phyloP scores from a whole-genome alignment of 2,797 vertebrate genomes.

The Pitangus sulphuratus region DNA sequence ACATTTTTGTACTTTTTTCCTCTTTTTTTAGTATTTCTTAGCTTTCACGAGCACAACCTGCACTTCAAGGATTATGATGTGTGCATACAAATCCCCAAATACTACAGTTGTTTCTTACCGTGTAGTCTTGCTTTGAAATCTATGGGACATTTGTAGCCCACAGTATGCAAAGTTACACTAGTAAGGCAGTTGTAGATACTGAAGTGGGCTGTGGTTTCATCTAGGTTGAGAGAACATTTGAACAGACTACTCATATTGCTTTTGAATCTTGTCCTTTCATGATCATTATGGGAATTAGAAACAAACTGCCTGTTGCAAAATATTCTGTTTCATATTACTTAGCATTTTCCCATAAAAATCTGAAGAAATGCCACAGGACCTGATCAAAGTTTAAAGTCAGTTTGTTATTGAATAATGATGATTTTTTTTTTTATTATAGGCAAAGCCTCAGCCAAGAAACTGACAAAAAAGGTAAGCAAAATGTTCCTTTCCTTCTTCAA shows the following conservation, averaged over 20 bases:
- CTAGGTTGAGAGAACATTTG: background rate
- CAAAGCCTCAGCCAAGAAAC: slow-evolving; percentile 83
- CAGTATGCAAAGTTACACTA: background rate
- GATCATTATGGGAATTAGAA: slow-evolving; percentile 34
- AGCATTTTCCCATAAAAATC: slow-evolving; percentile 51
- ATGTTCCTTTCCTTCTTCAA: slow-evolving; percentile 13
- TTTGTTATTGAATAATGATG: slow-evolving; percentile 58
- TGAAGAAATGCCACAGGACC: slow-evolving; percentile 53
- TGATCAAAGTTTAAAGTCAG: slow-evolving; percentile 65
- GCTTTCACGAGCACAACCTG: background rate
- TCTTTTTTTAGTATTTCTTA: background rate
- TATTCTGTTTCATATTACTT: slow-evolving; percentile 65
- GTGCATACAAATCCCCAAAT: background rate
- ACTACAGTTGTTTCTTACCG: background rate
- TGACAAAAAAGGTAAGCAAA: slow-evolving; percentile 85
- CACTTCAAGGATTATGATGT: background rate
- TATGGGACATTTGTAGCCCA: background rate
- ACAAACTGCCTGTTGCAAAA: slow-evolving; percentile 32
- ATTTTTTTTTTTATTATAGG: slow-evolving; percentile 76
- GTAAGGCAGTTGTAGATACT: background rate
- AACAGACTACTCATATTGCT: slow-evolving; percentile 34
- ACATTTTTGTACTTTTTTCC: background rate
- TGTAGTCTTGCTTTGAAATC: background rate
- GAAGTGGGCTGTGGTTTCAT: background rate
- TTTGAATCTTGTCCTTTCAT: slow-evolving; percentile 50